Conservation (phyloP, 1,140 invertebrate genomes). For the Drosophila orosa region DNA sequence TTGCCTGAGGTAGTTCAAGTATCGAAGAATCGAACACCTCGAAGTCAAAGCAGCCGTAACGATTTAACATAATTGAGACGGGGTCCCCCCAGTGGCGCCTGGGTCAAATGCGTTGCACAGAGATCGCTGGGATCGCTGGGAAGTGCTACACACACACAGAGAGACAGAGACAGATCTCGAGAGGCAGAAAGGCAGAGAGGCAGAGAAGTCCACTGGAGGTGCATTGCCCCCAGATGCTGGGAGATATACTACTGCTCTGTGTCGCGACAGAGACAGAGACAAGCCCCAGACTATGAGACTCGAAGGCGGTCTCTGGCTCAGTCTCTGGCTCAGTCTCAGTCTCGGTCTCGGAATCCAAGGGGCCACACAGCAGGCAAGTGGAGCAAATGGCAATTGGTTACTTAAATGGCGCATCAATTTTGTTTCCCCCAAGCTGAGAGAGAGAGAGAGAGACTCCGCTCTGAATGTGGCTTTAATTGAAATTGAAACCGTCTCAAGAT, state of each 20-base stretch:
- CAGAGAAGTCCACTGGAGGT: constrained; percentile 15
- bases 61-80: constrained; percentile 32
- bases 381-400: constrained; percentile 72
- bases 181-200: not conserved
- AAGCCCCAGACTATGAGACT: not conserved
- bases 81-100: constrained; percentile 43
- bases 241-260: not conserved
- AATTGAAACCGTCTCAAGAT: constrained; percentile 80
- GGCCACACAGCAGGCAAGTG: constrained; percentile 51
- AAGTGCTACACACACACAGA: not conserved
- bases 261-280: not conserved
- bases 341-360: constrained; percentile 14
- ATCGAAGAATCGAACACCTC: not conserved
- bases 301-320: not conserved
- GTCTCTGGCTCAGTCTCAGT: not conserved
- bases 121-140: constrained; percentile 33
- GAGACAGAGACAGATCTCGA: not conserved
- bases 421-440: constrained; percentile 9
- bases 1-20: not conserved
- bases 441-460: not conserved
- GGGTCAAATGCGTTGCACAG: constrained; percentile 57
- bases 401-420: constrained; percentile 78
- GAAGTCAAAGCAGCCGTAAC: constrained; percentile 15
- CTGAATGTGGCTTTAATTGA: constrained; percentile 65
- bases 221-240: constrained; percentile 40